Conservation (phyloP, 2,888 invertebrate genomes). For the Ophonus ardosiacus region DNA sequence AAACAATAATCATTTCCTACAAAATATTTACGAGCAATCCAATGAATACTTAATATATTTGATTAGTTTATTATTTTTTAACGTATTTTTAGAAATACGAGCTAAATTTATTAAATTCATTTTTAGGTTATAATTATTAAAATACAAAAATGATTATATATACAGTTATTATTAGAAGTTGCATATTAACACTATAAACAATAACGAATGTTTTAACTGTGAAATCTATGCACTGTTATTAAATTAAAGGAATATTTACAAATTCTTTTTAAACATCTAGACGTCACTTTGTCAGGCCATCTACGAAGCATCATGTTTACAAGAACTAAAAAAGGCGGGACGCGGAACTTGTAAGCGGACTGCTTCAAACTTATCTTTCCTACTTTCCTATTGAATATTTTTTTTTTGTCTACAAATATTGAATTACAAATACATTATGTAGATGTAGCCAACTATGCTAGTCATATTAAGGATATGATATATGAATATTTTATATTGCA, state of each 20-base stretch:
- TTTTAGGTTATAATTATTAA: slow-evolving; percentile 43
- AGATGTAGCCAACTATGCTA: too few species aligned
- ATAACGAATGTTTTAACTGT: background rate
- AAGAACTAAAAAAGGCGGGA: slow-evolving; percentile 48
- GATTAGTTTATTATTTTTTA: background rate
- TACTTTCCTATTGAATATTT: background rate
- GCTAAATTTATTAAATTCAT: slow-evolving; percentile 10
- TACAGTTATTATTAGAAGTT: background rate
- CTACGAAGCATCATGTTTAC: slow-evolving; percentile 53
- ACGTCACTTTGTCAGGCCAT: slow-evolving; percentile 60
- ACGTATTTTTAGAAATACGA: slow-evolving; percentile 7
- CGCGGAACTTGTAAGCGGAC: background rate
- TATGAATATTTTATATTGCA: too few species aligned
- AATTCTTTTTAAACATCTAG: slow-evolving; percentile 47
- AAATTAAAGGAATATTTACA: slow-evolving; percentile 43
- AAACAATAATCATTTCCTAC: background rate
- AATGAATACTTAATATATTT: background rate
- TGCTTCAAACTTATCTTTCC: background rate
- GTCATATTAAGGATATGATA: too few species aligned
- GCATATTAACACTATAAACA: background rate
- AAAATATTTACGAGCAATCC: background rate
- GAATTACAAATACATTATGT: background rate
- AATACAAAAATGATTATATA: background rate
- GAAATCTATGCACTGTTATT: slow-evolving; percentile 2
- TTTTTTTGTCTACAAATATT: background rate